Conservation (phyloP, 1,140 invertebrate genomes). For the Cyclina sinensis region DNA sequence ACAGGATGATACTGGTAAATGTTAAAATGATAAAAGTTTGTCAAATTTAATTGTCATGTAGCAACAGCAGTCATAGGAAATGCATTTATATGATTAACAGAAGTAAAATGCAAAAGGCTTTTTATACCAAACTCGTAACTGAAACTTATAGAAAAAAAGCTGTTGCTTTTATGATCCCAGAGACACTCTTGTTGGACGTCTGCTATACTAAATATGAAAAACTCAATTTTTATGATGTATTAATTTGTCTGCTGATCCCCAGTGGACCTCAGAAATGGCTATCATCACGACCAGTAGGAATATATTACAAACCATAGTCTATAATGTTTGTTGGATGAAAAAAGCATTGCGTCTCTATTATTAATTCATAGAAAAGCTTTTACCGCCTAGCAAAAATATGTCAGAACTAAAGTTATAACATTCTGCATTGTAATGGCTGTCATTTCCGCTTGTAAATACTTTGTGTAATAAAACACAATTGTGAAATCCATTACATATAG, state of each 20-base stretch:
- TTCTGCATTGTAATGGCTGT: slow-evolving; percentile 2
- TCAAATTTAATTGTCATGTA: too few species aligned
- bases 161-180: background rate
- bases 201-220: background rate
- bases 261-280: background rate
- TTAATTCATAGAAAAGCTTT: slow-evolving; percentile 41
- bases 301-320: background rate
- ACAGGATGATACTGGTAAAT: too few species aligned
- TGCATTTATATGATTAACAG: too few species aligned
- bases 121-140: too few species aligned
- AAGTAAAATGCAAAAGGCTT: too few species aligned
- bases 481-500: background rate
- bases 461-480: background rate
- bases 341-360: background rate
- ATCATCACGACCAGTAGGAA: background rate
- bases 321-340: background rate
- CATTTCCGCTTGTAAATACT: background rate
- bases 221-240: slow-evolving; percentile 35
- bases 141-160: too few species aligned
- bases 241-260: slow-evolving; percentile 35
- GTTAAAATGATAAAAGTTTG: too few species aligned
- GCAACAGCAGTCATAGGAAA: too few species aligned
- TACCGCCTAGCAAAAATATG: slow-evolving; percentile 19
- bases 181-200: background rate
- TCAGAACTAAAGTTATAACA: background rate